A percentile compares a stretch with the other conserved stretches of the same genome.
Conservation (phyloP, 92 coral and sea anemone species). For the Porites lobata region DNA sequence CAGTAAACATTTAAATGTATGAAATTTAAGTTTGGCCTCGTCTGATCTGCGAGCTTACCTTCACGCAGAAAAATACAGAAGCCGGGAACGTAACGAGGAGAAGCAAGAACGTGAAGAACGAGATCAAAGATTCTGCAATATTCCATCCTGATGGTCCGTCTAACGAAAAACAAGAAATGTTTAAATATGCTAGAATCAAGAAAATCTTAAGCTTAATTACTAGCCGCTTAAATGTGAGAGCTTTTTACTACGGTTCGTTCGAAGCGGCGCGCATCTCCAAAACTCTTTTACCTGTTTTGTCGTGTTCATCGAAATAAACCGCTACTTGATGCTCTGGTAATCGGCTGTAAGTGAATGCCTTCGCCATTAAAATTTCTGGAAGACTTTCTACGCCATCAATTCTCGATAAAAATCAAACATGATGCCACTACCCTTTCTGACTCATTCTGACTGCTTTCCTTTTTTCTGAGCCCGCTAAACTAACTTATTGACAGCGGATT, state of each 20-base stretch:
- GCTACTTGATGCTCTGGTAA: slow-evolving; percentile 93
- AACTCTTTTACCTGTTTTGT: slow-evolving; percentile 50
- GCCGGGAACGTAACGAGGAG: slow-evolving; percentile 85
- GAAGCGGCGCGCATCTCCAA: no score
- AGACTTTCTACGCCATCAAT: background rate
- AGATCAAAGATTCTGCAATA: slow-evolving; percentile 61
- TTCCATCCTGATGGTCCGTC: slow-evolving; percentile 56
- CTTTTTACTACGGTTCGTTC: background rate
- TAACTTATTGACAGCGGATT: background rate
- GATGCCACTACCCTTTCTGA: background rate
- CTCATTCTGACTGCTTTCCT: background rate
- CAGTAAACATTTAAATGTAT: background rate
- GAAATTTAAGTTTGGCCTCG: background rate
- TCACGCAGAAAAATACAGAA: slow-evolving; percentile 92
- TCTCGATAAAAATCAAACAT: background rate
- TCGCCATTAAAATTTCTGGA: slow-evolving; percentile 54
- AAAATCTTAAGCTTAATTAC: background rate
- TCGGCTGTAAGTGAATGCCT: slow-evolving; percentile 83
- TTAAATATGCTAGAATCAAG: no score
- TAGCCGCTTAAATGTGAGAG: background rate
- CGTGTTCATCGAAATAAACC: slow-evolving; percentile 79
- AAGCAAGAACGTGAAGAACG: slow-evolving; percentile 68
- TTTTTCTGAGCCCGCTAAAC: background rate
- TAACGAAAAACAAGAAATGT: background rate
- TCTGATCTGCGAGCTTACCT: slow-evolving; percentile 66